These are phyloP conservation scores for Nibea albiflora DNA, from an alignment of 2,113 vertebrate genomes.

Conservation along the genomic window DNA sequence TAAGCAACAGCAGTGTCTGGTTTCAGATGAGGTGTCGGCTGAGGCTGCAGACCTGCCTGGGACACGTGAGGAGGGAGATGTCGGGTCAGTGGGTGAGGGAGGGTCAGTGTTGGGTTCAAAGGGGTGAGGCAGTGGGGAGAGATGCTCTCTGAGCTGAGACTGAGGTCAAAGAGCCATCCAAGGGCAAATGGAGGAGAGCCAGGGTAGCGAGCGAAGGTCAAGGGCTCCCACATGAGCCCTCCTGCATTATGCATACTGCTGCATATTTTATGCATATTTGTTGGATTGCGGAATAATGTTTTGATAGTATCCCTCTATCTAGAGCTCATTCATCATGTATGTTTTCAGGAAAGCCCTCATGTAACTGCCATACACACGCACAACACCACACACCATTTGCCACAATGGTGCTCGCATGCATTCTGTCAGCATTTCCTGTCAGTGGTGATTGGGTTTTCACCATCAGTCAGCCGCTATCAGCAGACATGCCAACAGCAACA, in stretches of 20 bases:
- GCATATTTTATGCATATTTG: constrained; percentile 63
- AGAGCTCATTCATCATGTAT: constrained; percentile 17
- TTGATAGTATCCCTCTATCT: constrained; percentile 1
- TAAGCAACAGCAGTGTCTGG: constrained; percentile 61
- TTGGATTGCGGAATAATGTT: constrained; percentile 23
- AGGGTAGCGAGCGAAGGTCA: constrained; percentile 32
- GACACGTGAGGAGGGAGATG: background rate
- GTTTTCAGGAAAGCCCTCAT: constrained; percentile 4
- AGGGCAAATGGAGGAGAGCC: constrained; percentile 28
- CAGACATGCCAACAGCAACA: constrained; percentile 26
- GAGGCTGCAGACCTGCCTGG: background rate
- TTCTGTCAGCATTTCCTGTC: background rate
- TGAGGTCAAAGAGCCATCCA: constrained; percentile 34
- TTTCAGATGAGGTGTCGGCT: background rate
- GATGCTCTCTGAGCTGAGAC: background rate
- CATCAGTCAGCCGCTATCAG: constrained; percentile 51
- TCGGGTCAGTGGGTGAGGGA: background rate
- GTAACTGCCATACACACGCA: background rate
- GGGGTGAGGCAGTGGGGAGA: background rate
- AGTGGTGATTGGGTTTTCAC: constrained; percentile 32
- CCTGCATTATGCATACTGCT: constrained; percentile 39
- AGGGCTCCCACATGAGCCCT: constrained; percentile 38
- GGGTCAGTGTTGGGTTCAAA: background rate
- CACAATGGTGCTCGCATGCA: background rate
- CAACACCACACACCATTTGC: background rate